Percentiles rank a stretch among this genome's conserved stretches.
Evolutionary conservation across 2,888 invertebrate species (phyloP).

Genomic region (Heliconius charithonia): DNA sequence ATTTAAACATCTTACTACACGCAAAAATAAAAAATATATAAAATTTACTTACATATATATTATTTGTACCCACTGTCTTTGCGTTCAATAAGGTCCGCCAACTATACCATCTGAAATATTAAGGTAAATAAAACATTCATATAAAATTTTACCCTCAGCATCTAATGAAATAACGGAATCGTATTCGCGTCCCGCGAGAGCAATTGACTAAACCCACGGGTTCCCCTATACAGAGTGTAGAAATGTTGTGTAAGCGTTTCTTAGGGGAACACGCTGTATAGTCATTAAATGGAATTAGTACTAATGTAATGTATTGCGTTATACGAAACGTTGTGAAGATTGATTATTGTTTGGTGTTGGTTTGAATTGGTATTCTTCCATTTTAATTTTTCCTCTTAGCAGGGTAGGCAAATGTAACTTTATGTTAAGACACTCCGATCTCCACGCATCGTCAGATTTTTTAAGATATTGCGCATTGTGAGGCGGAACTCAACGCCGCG

Average conservation of each 20-base stretch:
- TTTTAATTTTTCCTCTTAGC: too few relatives aligned
- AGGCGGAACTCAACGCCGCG: neutral
- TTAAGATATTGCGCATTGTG: neutral
- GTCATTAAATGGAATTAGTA: conserved; percentile 12
- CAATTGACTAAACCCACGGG: neutral
- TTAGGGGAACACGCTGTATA: conserved; percentile 20
- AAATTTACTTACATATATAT: too few relatives aligned
- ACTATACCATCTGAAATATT: neutral
- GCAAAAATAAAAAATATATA: too few relatives aligned
- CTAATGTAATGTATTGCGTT: neutral
- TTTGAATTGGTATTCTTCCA: too few relatives aligned
- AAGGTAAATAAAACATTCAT: neutral
- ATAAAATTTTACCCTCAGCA: neutral
- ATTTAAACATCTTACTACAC: too few relatives aligned
- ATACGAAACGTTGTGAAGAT: neutral
- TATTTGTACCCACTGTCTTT: neutral
- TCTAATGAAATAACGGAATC: conserved; percentile 27
- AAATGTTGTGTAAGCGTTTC: conserved; percentile 13
- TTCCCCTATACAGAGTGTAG: conserved; percentile 14
- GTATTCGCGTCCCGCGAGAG: conserved; percentile 12
- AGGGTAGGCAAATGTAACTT: too few relatives aligned
- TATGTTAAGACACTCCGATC: too few relatives aligned
- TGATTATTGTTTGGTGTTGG: neutral
- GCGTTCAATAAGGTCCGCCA: neutral
- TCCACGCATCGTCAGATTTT: too few relatives aligned